Percentiles rank a stretch among this genome's conserved stretches.
Evolutionary conservation across 2,113 vertebrate species (phyloP).

Genomic region (Mustelus asterias): DNA sequence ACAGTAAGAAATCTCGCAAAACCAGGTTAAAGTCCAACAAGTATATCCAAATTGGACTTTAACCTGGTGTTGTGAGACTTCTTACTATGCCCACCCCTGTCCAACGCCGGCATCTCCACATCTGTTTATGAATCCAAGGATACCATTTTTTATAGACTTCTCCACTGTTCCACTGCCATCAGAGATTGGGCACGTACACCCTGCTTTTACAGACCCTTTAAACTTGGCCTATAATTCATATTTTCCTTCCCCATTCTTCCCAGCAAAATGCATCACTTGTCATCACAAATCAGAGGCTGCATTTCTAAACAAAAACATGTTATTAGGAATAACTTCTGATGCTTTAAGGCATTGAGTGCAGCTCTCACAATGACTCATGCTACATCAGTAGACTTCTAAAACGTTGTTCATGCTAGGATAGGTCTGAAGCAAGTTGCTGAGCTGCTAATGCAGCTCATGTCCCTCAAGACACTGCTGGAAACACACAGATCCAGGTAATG

Average conservation of each 20-base stretch:
- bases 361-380: neutral
- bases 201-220: neutral
- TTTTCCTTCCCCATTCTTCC: neutral
- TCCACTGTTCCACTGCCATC: neutral
- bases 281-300: neutral
- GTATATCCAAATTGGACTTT: too few species aligned
- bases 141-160: neutral
- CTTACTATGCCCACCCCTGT: too few species aligned
- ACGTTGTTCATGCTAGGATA: neutral
- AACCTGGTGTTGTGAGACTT: too few species aligned
- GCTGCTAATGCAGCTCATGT: too few species aligned
- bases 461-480: neutral
- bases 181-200: neutral
- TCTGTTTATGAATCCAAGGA: neutral
- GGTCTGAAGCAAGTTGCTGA: neutral
- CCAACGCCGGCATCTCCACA: too few species aligned
- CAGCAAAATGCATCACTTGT: neutral
- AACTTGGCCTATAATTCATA: neutral
- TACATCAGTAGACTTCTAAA: neutral
- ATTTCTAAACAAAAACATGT: neutral
- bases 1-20: neutral
- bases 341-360: neutral
- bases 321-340: neutral
- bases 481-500: neutral
- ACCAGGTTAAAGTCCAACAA: too few species aligned